A percentile compares a stretch with the other conserved stretches of the same genome.
phyloP scores from a whole-genome alignment of 2,888 invertebrate genomes.

The Dione vanillae region DNA sequence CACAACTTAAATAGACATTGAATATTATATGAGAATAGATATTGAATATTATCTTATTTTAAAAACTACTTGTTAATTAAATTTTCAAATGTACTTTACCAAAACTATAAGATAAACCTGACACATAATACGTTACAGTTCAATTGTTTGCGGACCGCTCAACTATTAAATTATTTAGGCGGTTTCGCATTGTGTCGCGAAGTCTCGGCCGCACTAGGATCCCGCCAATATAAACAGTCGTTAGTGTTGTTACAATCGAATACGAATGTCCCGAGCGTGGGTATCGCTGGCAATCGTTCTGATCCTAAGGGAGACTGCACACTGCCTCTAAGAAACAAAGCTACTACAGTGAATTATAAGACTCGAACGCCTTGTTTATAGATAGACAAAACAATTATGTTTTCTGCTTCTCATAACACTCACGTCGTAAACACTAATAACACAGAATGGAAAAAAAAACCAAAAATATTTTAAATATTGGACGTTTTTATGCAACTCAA shows the following conservation, averaged over 20 bases:
- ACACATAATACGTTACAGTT: conserved; percentile 21
- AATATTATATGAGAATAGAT: too few species aligned
- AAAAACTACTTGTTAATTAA: not conserved
- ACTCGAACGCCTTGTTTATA: too few species aligned
- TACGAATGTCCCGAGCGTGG: conserved; percentile 55
- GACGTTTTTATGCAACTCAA: too few species aligned
- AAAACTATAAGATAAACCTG: conserved; percentile 15
- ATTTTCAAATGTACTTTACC: not conserved
- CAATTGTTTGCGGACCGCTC: conserved; percentile 71
- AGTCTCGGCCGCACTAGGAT: conserved; percentile 56
- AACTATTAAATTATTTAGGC: conserved; percentile 81
- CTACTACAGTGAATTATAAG: too few species aligned
- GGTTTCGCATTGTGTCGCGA: conserved; percentile 79
- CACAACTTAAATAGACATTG: not conserved
- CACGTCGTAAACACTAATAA: too few species aligned
- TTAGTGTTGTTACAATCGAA: conserved; percentile 68
- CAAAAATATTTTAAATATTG: too few species aligned
- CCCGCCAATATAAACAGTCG: conserved; percentile 74
- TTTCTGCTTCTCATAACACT: not conserved
- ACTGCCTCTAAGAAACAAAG: conserved; percentile 22
- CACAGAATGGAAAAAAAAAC: too few species aligned
- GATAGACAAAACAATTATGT: not conserved
- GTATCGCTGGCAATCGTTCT: conserved; percentile 44
- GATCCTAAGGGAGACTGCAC: conserved; percentile 36
- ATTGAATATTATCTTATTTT: too few species aligned